Percentiles rank a stretch among this genome's conserved stretches.
Conservation (phyloP, 2,797 vertebrate genomes). For the Naso thynnoides region DNA sequence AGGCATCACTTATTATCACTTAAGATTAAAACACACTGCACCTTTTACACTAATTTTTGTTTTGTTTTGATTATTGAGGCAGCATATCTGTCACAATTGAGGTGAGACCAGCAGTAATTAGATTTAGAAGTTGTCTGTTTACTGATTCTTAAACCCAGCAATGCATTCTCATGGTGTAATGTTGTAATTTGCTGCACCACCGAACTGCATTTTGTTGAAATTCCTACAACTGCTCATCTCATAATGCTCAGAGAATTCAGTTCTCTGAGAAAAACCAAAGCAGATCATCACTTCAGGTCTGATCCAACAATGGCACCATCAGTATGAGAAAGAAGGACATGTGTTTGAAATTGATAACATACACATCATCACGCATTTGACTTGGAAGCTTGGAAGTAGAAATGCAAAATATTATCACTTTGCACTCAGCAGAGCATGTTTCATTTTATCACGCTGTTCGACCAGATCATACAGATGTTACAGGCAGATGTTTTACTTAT, state of each 20-base stretch:
- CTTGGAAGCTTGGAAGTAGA: not conserved
- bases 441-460: constrained; percentile 7
- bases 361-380: not conserved
- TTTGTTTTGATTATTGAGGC: not conserved
- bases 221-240: not conserved
- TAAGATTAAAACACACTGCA: too few relatives aligned
- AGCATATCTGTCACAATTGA: not conserved
- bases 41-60: too few relatives aligned
- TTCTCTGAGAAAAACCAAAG: not conserved
- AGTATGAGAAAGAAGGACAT: not conserved
- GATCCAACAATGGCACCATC: too few relatives aligned
- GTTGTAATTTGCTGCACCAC: not conserved
- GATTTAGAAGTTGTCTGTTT: constrained; percentile 12
- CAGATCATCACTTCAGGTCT: not conserved
- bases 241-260: not conserved
- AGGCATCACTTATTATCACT: not conserved
- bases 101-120: not conserved
- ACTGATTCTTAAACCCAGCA: constrained; percentile 1
- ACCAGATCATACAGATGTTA: not conserved
- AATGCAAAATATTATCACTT: not conserved
- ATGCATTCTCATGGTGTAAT: too few relatives aligned
- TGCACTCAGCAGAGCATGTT: not conserved
- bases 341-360: not conserved
- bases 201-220: constrained; percentile 2
- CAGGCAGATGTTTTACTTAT: constrained; percentile 5